phyloP scores from a whole-genome alignment of 2,797 vertebrate genomes.

The Acrossocheilus wenchowensis region DNA sequence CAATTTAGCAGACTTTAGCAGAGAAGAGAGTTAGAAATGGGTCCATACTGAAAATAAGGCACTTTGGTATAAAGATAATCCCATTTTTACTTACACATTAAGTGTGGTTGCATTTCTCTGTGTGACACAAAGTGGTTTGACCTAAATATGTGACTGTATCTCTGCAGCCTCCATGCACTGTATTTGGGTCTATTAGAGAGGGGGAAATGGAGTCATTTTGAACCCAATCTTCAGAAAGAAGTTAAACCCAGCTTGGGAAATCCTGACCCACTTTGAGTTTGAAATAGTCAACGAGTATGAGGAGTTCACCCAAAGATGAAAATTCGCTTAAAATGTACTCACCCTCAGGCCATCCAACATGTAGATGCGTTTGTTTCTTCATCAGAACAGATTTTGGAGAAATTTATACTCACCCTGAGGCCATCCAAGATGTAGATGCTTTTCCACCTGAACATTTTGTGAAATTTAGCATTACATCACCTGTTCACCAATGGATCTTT shows the following conservation, averaged over 20 bases:
- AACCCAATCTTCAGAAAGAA: constrained; percentile 40
- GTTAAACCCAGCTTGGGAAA: constrained; percentile 50
- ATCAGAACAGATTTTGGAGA: not conserved
- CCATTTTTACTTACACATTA: constrained; percentile 26
- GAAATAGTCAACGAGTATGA: constrained; percentile 31
- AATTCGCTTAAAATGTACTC: not conserved
- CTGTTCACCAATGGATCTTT: not conserved
- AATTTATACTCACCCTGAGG: not conserved
- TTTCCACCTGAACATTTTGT: too few relatives aligned
- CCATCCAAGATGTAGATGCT: too few relatives aligned
- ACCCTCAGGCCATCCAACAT: not conserved
- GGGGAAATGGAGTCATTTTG: constrained; percentile 36
- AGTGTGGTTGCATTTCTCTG: constrained; percentile 5
- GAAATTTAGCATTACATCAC: not conserved
- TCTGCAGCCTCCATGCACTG: constrained; percentile 25
- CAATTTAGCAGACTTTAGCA: constrained; percentile 23
- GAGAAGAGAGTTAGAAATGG: constrained; percentile 13
- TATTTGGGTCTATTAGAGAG: constrained; percentile 34
- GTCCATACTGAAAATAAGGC: constrained; percentile 21
- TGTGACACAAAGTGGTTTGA: constrained; percentile 30
- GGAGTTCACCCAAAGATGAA: not conserved
- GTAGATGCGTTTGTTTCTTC: not conserved
- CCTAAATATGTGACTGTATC: constrained; percentile 23
- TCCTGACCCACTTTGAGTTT: constrained; percentile 47
- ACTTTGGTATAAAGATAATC: constrained; percentile 38